phyloP scores from a whole-genome alignment of 2,113 vertebrate genomes.

The Seriola dumerili region DNA sequence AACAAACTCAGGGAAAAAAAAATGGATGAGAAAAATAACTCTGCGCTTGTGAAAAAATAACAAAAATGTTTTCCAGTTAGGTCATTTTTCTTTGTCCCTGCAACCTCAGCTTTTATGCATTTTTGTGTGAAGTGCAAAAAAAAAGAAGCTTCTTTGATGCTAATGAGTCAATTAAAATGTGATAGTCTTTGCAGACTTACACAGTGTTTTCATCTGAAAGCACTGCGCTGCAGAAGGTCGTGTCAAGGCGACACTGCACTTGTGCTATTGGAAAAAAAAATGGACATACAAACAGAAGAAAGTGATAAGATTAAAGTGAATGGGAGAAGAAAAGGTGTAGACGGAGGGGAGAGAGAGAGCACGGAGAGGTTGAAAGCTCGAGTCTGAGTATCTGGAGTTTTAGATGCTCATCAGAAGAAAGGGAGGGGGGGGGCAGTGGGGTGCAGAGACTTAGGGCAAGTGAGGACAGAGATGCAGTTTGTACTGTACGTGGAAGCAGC shows the following conservation, averaged over 20 bases:
- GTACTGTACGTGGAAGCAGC: not conserved
- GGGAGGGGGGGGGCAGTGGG: too few relatives aligned
- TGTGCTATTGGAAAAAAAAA: not conserved
- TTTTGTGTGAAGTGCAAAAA: not conserved
- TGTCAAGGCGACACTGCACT: not conserved
- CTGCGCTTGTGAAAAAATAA: not conserved
- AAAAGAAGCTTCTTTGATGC: not conserved
- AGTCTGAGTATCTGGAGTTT: not conserved
- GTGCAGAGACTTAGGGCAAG: not conserved
- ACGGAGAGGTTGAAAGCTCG: conserved; percentile 4
- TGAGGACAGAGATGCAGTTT: not conserved
- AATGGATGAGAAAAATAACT: not conserved
- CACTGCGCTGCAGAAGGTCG: not conserved
- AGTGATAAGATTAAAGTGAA: not conserved
- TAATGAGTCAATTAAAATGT: not conserved
- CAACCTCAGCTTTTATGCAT: not conserved
- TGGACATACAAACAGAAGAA: not conserved
- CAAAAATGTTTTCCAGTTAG: not conserved
- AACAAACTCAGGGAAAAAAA: not conserved
- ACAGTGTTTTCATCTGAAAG: not conserved
- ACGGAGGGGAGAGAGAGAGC: not conserved
- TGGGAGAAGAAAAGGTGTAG: not conserved
- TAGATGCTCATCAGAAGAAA: not conserved
- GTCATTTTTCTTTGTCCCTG: not conserved
- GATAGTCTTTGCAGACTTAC: not conserved